Evolutionary conservation across 92 coral and sea anemone species (phyloP).

Genomic region (Zoanthus gigantus): DNA sequence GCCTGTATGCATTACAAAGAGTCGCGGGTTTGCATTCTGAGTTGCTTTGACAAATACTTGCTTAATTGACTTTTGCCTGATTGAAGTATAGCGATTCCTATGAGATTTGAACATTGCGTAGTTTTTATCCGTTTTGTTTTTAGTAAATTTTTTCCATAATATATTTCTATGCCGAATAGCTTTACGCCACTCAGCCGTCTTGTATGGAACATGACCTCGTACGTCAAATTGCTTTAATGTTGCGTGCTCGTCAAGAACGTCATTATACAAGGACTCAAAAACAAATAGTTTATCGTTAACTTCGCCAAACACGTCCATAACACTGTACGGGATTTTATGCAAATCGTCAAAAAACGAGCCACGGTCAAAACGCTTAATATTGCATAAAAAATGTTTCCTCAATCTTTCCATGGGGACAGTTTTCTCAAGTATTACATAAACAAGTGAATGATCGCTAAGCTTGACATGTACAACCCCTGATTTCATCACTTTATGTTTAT

Average conservation of each 20-base stretch:
- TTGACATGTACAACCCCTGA: too few species aligned
- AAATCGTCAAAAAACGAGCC: conserved; percentile 22
- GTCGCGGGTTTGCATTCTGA: conserved; percentile 49
- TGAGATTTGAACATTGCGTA: conserved; percentile 1
- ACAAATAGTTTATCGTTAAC: too few species aligned
- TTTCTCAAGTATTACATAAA: too few species aligned
- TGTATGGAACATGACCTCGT: conserved; percentile 21
- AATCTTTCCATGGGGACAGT: too few species aligned
- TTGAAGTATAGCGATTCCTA: conserved; percentile 8
- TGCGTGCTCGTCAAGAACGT: neutral
- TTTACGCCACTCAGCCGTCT: conserved; percentile 21
- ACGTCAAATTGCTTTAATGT: conserved; percentile 4
- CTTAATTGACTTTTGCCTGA: conserved; percentile 55
- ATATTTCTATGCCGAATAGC: neutral
- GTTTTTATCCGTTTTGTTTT: neutral
- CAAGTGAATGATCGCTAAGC: too few species aligned
- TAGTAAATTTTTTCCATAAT: neutral
- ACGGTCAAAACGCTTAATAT: conserved; percentile 25
- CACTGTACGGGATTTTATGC: conserved; percentile 50
- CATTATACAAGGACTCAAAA: neutral
- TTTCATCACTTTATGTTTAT: too few species aligned
- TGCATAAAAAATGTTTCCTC: neutral
- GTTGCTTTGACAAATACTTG: conserved; percentile 47
- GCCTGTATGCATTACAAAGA: conserved; percentile 58
- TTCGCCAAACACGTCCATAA: conserved; percentile 21